phyloP scores from a whole-genome alignment of 2,888 invertebrate genomes.

The Acrobasis repandana region DNA sequence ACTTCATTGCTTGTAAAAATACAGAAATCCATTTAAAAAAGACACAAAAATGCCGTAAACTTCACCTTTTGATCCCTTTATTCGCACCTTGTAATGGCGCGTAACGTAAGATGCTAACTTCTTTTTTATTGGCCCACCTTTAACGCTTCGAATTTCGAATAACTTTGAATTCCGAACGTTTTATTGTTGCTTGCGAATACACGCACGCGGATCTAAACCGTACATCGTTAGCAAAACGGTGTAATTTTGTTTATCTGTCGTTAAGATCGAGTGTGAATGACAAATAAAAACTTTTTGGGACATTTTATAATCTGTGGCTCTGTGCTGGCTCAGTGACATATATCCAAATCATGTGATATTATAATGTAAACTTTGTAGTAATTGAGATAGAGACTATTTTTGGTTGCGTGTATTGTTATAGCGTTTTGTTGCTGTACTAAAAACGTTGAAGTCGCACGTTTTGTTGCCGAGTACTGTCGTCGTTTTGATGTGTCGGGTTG shows the following conservation, averaged over 20 bases:
- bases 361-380: slow-evolving; percentile 33
- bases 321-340: slow-evolving; percentile 42
- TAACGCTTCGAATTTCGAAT: slow-evolving; percentile 72
- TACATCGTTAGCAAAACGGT: slow-evolving; percentile 36
- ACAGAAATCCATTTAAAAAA: slow-evolving; percentile 21
- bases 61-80: slow-evolving; percentile 56
- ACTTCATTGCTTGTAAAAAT: slow-evolving; percentile 19
- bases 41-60: slow-evolving; percentile 34
- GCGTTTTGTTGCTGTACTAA: slow-evolving; percentile 37
- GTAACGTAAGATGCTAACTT: slow-evolving; percentile 78
- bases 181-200: slow-evolving; percentile 53
- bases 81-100: slow-evolving; percentile 64
- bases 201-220: slow-evolving; percentile 35
- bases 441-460: slow-evolving; percentile 60
- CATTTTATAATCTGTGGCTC: slow-evolving; percentile 37
- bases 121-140: slow-evolving; percentile 80
- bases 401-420: slow-evolving; percentile 13
- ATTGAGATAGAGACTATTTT: slow-evolving; percentile 35
- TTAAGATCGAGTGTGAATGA: slow-evolving; percentile 58
- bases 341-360: slow-evolving; percentile 27
- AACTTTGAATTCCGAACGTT: slow-evolving; percentile 76
- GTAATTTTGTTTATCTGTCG: slow-evolving; percentile 34
- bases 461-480: slow-evolving; percentile 67
- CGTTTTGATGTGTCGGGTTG: slow-evolving; percentile 66
- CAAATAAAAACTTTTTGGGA: slow-evolving; percentile 73